phyloP scores from a whole-genome alignment of 2,113 vertebrate species.

The Anoura caudifer region DNA sequence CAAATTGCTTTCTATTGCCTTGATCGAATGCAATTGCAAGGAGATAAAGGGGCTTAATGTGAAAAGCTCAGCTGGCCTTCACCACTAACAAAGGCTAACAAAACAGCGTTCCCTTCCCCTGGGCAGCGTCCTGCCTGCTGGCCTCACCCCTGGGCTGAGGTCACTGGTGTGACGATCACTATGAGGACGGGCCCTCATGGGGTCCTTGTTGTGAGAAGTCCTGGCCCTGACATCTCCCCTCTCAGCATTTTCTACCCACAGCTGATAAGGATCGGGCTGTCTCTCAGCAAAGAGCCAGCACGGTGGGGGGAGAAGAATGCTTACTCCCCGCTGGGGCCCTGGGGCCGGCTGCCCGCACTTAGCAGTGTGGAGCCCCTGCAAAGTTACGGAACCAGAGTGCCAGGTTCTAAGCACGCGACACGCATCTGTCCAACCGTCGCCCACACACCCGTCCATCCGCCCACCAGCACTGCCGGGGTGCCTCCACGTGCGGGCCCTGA shows the following conservation, averaged over 20 bases:
- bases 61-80: not conserved
- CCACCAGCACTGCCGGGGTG: not conserved
- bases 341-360: not conserved
- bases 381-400: not conserved
- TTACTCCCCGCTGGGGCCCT: not conserved
- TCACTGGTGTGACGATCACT: not conserved
- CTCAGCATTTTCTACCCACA: not conserved
- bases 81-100: not conserved
- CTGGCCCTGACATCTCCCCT: not conserved
- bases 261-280: not conserved
- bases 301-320: not conserved
- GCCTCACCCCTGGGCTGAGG: not conserved
- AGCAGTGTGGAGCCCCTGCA: not conserved
- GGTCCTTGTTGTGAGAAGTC: not conserved
- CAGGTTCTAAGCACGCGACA: not conserved
- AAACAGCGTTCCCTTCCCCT: not conserved
- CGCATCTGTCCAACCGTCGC: too few species aligned
- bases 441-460: too few species aligned
- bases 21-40: not conserved
- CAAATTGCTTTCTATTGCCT: conserved; percentile 46
- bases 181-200: not conserved
- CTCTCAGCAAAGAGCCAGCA: not conserved
- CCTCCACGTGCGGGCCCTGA: not conserved
- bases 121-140: not conserved
- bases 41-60: conserved; percentile 33